Percentiles rank a stretch among this genome's conserved stretches.
Evolutionary conservation across 1,140 invertebrate species (phyloP).

Genomic region (roundworm (Caenorhabditis elegans)): DNA sequence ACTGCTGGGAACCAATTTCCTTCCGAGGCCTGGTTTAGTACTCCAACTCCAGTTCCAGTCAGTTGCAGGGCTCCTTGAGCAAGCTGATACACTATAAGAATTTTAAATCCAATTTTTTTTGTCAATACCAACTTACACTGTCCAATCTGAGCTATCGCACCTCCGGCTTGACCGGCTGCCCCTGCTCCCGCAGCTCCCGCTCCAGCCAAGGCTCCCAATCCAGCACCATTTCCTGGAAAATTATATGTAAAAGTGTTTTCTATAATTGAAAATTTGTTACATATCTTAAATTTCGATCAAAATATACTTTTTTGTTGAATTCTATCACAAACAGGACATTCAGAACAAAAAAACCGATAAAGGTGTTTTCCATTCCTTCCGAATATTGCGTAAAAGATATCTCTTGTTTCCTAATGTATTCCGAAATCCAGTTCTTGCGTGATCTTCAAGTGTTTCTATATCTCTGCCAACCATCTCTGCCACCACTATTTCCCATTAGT

Average conservation of each 20-base stretch:
- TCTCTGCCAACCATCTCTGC: not conserved
- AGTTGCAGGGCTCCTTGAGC: slow-evolving; percentile 63
- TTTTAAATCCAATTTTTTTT: too few species aligned
- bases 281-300: too few species aligned
- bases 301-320: too few species aligned
- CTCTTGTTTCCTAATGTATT: slow-evolving; percentile 20
- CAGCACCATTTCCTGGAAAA: slow-evolving; percentile 27
- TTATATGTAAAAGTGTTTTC: not conserved
- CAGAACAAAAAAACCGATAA: not conserved
- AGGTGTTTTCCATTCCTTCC: not conserved
- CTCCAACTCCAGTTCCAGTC: slow-evolving; percentile 62
- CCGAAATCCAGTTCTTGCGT: slow-evolving; percentile 43
- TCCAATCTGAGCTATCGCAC: slow-evolving; percentile 54
- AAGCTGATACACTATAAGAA: slow-evolving; percentile 59
- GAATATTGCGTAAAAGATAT: not conserved
- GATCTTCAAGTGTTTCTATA: not conserved
- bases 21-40: slow-evolving; percentile 61
- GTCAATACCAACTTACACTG: slow-evolving; percentile 40
- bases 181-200: slow-evolving; percentile 38
- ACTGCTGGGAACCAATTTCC: slow-evolving; percentile 56
- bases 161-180: slow-evolving; percentile 44
- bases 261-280: too few species aligned
- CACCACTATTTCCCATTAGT: not conserved
- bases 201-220: slow-evolving; percentile 46
- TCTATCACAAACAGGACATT: too few species aligned